phyloP scores from a whole-genome alignment of 2,113 vertebrate genomes.

The Perca schrenkii region DNA sequence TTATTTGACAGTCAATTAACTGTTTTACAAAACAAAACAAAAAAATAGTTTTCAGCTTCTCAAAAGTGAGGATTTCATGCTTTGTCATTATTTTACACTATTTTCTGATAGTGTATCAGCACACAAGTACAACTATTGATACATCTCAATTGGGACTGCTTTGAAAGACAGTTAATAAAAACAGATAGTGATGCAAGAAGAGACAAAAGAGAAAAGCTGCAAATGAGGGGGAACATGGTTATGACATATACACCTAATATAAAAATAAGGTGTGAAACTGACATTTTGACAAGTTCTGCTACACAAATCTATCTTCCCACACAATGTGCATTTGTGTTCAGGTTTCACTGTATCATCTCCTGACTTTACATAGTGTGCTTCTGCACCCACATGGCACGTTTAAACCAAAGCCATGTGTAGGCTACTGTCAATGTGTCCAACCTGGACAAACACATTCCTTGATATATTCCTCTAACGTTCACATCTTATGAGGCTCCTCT shows the following conservation, averaged over 20 bases:
- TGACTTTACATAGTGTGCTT: not conserved
- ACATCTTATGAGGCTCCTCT: conserved; percentile 66
- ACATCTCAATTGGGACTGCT: not conserved
- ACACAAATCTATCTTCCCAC: not conserved
- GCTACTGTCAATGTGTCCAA: not conserved
- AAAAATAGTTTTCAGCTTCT: too few relatives aligned
- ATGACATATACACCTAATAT: not conserved
- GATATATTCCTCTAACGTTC: conserved; percentile 5
- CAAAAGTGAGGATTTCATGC: not conserved
- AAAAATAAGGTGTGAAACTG: not conserved
- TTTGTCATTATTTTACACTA: not conserved
- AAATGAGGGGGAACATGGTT: conserved; percentile 10
- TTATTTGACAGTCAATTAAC: not conserved
- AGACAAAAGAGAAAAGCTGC: not conserved
- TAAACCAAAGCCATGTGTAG: conserved; percentile 15
- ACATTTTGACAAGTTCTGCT: not conserved
- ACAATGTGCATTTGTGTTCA: conserved; percentile 3
- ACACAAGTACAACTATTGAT: not conserved
- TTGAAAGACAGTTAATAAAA: not conserved
- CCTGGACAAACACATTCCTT: conserved; percentile 13
- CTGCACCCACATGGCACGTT: conserved; percentile 12
- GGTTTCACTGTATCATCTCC: not conserved
- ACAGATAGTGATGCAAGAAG: not conserved
- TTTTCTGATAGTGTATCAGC: not conserved
- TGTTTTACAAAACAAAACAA: too few relatives aligned